Base-by-base conservation (phyloP, 1,140 invertebrate species). In the Aphelinus atriplicis region DNA sequence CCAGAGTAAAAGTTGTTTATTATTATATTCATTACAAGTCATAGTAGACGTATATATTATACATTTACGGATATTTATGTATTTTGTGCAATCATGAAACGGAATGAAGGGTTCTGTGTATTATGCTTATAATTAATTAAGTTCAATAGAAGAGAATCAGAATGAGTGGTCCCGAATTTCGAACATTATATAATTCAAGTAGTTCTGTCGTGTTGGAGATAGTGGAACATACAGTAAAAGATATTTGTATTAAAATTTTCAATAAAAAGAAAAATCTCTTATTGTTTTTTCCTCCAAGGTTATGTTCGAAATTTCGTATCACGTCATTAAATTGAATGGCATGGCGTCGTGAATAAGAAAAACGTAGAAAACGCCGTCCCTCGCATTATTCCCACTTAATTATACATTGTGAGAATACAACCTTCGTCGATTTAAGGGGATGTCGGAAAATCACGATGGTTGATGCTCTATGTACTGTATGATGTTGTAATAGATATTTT, bases 401-500 rank as follows among this genome's bases (percentile, higher is more conserved):
- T 73, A 61, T 65, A 67, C 42, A 61, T 50, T 67, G 57, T 67
- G 48, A 73, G 67, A 66, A 66, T 43, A 51, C 1, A 70, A 60
- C 63, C 46, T 57, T 66, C 4, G 43, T 43, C 47, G 64, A 50
- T 57, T 60, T 48, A 65, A 57, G 6, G 5, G 7, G 51, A 73
- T 53, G 56, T 43, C 47, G 46, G 67, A 60, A 48, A 26, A 26
- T 26, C 26, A 26, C 50, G 64, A 67, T 67, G 43, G 10, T 57
- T 58, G 26, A 67, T 67, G 56, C 71, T 73, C 71, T 73, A 50
- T 67, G 55, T 73, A 61, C 48, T 61, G 57, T 73, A 73, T 85
- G 85, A 81, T 81, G 81, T 84, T 82, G 80, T 84, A 81, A 84
- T 87, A 84, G 84, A 81, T 86, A 87, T 87, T 87, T 86, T 87